These are phyloP conservation scores for Enteromius anoplus DNA, from an alignment of 2,797 vertebrate genomes.

Conservation along the genomic window DNA sequence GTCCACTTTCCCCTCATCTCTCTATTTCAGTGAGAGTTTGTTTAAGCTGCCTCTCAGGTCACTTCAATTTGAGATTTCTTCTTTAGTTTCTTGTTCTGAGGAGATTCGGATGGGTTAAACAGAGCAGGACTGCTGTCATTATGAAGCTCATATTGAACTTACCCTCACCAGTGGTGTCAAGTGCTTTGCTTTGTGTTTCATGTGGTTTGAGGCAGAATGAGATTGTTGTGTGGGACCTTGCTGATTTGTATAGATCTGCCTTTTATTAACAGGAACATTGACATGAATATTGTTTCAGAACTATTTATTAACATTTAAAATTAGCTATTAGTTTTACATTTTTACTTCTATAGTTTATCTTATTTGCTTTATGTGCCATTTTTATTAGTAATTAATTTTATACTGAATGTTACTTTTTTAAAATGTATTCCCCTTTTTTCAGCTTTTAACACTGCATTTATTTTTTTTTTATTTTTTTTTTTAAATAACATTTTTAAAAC, in stretches of 20 bases:
- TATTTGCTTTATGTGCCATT: neutral
- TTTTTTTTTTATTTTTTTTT: neutral
- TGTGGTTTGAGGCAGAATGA: neutral
- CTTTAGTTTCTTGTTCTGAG: slow-evolving; percentile 55
- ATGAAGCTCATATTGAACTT: slow-evolving; percentile 64
- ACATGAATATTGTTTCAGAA: neutral
- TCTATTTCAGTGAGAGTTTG: slow-evolving; percentile 61
- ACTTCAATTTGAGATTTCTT: slow-evolving; percentile 71
- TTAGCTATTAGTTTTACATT: neutral
- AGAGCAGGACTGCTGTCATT: slow-evolving; percentile 56
- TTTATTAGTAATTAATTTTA: neutral
- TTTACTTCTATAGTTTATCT: neutral
- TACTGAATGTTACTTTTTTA: neutral
- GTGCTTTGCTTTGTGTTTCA: slow-evolving; percentile 52
- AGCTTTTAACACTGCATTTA: neutral
- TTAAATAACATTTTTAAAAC: too few species aligned
- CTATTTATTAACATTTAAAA: neutral
- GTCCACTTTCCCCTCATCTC: slow-evolving; percentile 39
- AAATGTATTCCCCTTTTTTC: too few species aligned
- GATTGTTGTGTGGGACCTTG: neutral
- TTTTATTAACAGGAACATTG: neutral
- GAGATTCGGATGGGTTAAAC: slow-evolving; percentile 61
- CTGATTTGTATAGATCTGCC: neutral
- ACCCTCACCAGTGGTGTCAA: slow-evolving; percentile 65
- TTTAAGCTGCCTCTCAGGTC: slow-evolving; percentile 69